Evolutionary conservation across 2,113 vertebrate species (phyloP).

Genomic region (Anhinga rufa): DNA sequence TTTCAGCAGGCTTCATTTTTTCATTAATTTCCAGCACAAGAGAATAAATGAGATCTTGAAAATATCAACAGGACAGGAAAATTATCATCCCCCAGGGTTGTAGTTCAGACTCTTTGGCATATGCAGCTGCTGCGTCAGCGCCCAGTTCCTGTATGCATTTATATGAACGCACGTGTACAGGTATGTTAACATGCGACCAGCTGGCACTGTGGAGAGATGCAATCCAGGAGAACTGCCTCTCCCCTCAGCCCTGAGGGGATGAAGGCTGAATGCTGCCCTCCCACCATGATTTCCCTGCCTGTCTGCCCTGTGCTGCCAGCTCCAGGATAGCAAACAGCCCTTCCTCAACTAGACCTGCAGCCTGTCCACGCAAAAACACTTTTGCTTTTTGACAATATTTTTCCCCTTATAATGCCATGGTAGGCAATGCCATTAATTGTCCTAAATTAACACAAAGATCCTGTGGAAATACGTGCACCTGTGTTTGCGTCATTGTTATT

Average conservation of each 20-base stretch:
- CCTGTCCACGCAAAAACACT: constrained; percentile 63
- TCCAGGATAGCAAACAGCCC: not conserved
- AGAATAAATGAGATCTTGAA: not conserved
- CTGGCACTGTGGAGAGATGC: accelerated
- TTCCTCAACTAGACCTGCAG: constrained; percentile 67
- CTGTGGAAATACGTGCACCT: not conserved
- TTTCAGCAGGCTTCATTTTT: not conserved
- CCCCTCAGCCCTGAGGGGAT: no score
- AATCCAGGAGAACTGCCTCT: not conserved
- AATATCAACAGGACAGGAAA: not conserved
- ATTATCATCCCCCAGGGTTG: not conserved
- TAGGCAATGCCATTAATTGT: constrained; percentile 59
- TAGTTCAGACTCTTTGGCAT: constrained; percentile 69
- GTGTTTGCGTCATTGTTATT: not conserved
- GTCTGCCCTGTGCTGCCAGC: not conserved
- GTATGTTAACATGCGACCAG: accelerated
- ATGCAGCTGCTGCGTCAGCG: not conserved
- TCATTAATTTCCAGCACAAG: not conserved
- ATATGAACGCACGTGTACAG: accelerated
- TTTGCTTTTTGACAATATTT: constrained; percentile 61
- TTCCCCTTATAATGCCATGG: constrained; percentile 65
- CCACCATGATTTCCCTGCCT: not conserved
- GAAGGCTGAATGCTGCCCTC: not conserved
- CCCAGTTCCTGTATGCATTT: not conserved
- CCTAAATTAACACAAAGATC: not conserved